A percentile compares a stretch with the other conserved stretches of the same genome.
phyloP scores from a whole-genome alignment of 2,797 vertebrate species.

The Florisuga fusca region DNA sequence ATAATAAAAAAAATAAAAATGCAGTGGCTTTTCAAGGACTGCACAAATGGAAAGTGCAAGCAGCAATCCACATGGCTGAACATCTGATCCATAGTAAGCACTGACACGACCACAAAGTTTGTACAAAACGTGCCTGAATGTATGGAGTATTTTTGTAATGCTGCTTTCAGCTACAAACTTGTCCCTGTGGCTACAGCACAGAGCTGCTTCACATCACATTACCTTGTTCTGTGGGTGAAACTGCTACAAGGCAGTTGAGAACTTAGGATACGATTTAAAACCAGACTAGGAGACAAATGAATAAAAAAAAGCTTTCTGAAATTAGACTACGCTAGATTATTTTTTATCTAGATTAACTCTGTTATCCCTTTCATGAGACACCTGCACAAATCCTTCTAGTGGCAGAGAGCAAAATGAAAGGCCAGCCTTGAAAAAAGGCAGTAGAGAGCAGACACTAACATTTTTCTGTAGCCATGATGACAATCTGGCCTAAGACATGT shows the following conservation, averaged over 20 bases:
- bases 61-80: neutral
- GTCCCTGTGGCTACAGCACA: accelerated
- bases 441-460: neutral
- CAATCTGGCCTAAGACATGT: neutral
- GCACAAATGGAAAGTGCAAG: accelerated
- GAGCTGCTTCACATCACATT: accelerated
- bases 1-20: neutral
- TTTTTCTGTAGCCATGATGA: neutral
- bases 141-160: accelerated
- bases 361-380: neutral
- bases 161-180: neutral
- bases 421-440: neutral
- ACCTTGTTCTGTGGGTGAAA: neutral
- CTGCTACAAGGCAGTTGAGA: neutral
- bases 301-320: neutral
- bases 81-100: neutral
- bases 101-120: too few species aligned
- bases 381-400: neutral
- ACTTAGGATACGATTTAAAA: neutral
- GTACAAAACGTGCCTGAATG: neutral
- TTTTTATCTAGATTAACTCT: slow-evolving; percentile 4
- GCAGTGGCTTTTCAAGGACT: too few species aligned
- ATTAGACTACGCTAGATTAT: neutral
- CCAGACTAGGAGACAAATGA: neutral
- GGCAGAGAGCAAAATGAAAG: neutral